A percentile compares a stretch with the other conserved stretches of the same genome.
Conservation (phyloP, 2,888 invertebrate genomes). For the Cacoxenus indagator region DNA sequence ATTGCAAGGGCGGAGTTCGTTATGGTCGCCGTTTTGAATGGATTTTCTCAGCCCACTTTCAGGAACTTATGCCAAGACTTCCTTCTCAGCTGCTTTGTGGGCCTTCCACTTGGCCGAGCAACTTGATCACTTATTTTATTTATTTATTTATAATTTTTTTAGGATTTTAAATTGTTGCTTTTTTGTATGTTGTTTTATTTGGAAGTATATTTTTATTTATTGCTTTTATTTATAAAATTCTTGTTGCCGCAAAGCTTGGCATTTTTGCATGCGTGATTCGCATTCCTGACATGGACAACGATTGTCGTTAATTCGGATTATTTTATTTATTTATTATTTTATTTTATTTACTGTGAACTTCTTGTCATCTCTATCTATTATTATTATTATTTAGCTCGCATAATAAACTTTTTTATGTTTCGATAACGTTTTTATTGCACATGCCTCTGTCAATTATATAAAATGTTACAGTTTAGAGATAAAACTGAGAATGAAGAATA, state of each 20-base stretch:
- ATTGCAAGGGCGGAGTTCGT: slow-evolving; percentile 73
- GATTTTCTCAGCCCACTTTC: slow-evolving; percentile 36
- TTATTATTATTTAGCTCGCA: slow-evolving; percentile 26
- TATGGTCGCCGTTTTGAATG: slow-evolving; percentile 69
- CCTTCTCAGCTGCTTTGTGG: slow-evolving; percentile 22
- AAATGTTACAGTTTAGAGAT: no score
- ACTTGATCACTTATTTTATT: slow-evolving; percentile 5
- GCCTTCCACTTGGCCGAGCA: neutral
- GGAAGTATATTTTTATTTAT: slow-evolving; percentile 21
- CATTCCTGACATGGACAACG: slow-evolving; percentile 3
- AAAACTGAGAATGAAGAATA: no score
- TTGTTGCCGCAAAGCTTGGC: slow-evolving; percentile 17
- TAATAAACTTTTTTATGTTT: slow-evolving; percentile 48
- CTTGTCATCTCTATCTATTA: slow-evolving; percentile 27
- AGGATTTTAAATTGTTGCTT: no score
- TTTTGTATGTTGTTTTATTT: neutral
- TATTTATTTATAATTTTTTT: slow-evolving; percentile 1
- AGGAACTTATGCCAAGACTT: slow-evolving; percentile 14
- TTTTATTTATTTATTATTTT: slow-evolving; percentile 2
- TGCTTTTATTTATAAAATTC: slow-evolving; percentile 17
- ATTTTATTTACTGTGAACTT: slow-evolving; percentile 30
- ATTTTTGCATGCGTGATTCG: slow-evolving; percentile 6
- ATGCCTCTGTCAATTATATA: neutral
- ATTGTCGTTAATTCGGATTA: slow-evolving; percentile 4
- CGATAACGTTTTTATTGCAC: slow-evolving; percentile 26